These are phyloP conservation scores for Nebria salina DNA, from an alignment of 2,888 invertebrate species.

Conservation along the genomic window DNA sequence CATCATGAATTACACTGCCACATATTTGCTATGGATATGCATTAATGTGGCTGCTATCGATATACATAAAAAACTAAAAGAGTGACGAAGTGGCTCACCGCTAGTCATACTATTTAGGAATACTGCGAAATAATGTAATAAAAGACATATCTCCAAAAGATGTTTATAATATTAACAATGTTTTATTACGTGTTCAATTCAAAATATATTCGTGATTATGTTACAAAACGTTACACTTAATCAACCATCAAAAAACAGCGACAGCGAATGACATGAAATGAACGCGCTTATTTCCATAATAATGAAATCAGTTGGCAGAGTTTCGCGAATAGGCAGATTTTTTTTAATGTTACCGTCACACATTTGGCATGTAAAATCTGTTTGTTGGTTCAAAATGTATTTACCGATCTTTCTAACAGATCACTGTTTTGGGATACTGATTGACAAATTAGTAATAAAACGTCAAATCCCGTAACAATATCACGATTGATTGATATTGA, in stretches of 20 bases:
- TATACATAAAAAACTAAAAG: too few species aligned
- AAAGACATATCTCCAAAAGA: too few species aligned
- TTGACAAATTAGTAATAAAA: neutral
- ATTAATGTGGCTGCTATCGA: too few species aligned
- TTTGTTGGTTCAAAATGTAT: neutral
- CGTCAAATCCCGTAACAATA: neutral
- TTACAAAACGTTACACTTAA: neutral
- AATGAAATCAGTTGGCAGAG: neutral
- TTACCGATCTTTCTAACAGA: neutral
- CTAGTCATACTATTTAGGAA: too few species aligned
- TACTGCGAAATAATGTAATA: too few species aligned
- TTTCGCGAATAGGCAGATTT: neutral
- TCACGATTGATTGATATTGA: neutral
- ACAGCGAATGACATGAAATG: neutral
- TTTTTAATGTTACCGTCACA: neutral
- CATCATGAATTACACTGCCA: too few species aligned
- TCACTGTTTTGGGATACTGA: neutral
- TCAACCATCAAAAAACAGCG: neutral
- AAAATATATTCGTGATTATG: neutral
- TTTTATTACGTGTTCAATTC: too few species aligned
- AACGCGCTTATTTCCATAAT: neutral
- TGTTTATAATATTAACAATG: too few species aligned
- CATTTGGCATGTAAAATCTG: neutral
- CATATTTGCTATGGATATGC: too few species aligned
- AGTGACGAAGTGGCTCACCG: too few species aligned